Percentiles rank a stretch among this genome's conserved stretches.
These are phyloP conservation scores for Pantala flavescens DNA, from an alignment of 1,140 invertebrate genomes.

Conservation along the genomic window DNA sequence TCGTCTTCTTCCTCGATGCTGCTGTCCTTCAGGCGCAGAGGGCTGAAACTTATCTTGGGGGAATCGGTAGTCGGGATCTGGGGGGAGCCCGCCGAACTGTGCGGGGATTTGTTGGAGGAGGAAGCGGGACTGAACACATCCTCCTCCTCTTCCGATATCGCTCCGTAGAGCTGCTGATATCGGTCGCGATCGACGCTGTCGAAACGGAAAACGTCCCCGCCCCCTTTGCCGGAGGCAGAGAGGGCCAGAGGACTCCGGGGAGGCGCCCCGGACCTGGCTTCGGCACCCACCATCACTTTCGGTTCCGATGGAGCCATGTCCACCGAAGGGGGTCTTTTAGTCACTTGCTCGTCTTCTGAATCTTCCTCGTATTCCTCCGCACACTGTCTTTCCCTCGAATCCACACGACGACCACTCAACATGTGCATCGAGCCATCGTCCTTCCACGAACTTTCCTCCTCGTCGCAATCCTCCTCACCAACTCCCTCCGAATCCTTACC, in stretches of 20 bases:
- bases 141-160: constrained; percentile 36
- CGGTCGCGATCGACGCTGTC: constrained; percentile 38
- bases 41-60: constrained; percentile 45
- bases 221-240: constrained; percentile 16
- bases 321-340: constrained; percentile 17
- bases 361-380: constrained; percentile 24
- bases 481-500: constrained; percentile 15
- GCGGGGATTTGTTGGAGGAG: constrained; percentile 40
- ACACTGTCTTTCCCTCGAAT: constrained; percentile 21
- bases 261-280: constrained; percentile 5
- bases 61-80: constrained; percentile 36
- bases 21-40: constrained; percentile 43
- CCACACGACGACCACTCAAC: constrained; percentile 23
- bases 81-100: constrained; percentile 31
- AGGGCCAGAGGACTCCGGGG: constrained; percentile 9
- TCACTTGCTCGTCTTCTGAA: constrained; percentile 21
- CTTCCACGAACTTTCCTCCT: constrained; percentile 25
- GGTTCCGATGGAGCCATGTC: constrained; percentile 15
- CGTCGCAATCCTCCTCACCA: constrained; percentile 21
- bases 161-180: constrained; percentile 28
- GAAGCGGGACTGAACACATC: constrained; percentile 46
- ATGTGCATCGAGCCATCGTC: constrained; percentile 14
- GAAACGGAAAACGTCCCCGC: constrained; percentile 41
- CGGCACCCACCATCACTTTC: constrained; percentile 2
- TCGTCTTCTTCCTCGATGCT: constrained; percentile 38